Evolutionary conservation across 2,797 vertebrate genomes (phyloP).

Genomic region (Hypotaenidia philippensis): DNA sequence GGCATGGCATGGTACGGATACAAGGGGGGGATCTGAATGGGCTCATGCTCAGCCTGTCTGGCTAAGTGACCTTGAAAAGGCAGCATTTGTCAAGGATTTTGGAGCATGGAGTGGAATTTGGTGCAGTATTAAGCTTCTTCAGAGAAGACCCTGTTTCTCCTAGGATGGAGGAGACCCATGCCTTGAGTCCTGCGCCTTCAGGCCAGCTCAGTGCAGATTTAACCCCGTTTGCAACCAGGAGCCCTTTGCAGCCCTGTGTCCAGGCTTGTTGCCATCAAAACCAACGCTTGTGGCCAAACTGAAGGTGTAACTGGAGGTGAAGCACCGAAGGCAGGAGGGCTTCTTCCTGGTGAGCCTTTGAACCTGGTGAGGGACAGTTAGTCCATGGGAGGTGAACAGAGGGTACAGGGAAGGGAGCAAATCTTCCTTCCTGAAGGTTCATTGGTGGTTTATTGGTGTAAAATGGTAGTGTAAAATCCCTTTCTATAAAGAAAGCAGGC

Average conservation of each 20-base stretch:
- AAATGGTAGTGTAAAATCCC: neutral
- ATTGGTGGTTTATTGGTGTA: neutral
- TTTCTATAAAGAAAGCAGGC: neutral
- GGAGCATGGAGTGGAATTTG: neutral
- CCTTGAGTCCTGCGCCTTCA: neutral
- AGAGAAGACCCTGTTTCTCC: neutral
- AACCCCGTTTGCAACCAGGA: neutral
- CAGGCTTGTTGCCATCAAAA: fast-evolving
- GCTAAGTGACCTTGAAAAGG: neutral
- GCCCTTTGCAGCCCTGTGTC: neutral
- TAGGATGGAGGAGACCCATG: fast-evolving
- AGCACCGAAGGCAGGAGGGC: neutral
- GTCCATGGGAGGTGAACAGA: neutral
- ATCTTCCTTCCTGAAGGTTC: neutral
- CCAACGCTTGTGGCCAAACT: neutral
- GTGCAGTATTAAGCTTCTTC: neutral
- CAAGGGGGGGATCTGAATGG: fast-evolving
- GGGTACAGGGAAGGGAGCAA: neutral
- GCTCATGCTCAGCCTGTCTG: neutral
- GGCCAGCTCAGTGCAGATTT: neutral
- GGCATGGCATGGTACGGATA: fast-evolving
- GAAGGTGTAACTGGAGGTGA: fast-evolving
- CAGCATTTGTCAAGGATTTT: neutral
- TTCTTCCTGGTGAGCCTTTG: neutral
- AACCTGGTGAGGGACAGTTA: neutral